These are phyloP conservation scores for Zootoca vivipara DNA, from an alignment of 2,113 vertebrate genomes.

Conservation along the genomic window DNA sequence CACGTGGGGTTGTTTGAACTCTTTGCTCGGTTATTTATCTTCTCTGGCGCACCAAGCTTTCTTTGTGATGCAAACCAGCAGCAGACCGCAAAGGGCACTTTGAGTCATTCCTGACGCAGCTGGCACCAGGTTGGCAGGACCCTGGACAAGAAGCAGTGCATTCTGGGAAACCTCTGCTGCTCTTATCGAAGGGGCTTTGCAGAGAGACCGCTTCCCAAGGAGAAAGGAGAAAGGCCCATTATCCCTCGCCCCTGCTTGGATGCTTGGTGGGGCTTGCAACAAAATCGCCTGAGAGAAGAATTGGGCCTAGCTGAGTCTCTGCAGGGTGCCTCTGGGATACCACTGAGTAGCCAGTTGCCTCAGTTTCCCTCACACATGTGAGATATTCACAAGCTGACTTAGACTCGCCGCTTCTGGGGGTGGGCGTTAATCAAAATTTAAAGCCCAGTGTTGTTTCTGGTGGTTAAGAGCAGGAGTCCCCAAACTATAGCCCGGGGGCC, in stretches of 20 bases:
- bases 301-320: background rate
- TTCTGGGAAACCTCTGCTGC: background rate
- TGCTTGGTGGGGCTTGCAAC: background rate
- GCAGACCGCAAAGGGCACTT: background rate
- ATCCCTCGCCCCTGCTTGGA: rapidly evolving
- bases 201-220: background rate
- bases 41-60: too few relatives aligned
- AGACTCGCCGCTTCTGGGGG: too few relatives aligned
- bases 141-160: background rate
- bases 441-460: too few relatives aligned
- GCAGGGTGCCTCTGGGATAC: background rate
- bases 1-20: background rate
- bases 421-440: too few relatives aligned
- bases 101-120: too few relatives aligned
- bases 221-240: background rate
- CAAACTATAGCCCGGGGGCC: too few relatives aligned
- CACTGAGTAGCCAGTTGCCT: too few relatives aligned
- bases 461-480: too few relatives aligned
- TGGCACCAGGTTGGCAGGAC: background rate
- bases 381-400: too few relatives aligned
- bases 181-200: too few relatives aligned
- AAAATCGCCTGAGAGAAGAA: background rate
- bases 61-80: too few relatives aligned
- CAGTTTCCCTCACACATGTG: background rate
- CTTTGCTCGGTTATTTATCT: background rate